phyloP scores from a whole-genome alignment of 2,797 vertebrate genomes.

The Danio choprae region DNA sequence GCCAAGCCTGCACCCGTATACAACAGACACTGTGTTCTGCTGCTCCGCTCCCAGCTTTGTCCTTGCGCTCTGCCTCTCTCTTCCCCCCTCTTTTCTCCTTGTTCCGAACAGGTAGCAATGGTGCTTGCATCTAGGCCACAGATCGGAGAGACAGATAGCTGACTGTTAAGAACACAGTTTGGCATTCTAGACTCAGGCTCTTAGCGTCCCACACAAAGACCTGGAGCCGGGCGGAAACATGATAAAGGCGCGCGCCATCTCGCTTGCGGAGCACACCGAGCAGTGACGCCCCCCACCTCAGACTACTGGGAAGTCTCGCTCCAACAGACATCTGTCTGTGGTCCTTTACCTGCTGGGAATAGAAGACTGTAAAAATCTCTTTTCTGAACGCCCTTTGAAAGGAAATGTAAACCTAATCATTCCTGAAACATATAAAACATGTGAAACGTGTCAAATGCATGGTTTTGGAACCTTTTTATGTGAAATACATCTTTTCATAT shows the following conservation, averaged over 20 bases:
- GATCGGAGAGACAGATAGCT: constrained; percentile 76
- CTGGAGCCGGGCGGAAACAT: constrained; percentile 59
- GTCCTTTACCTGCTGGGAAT: constrained; percentile 53
- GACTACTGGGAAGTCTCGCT: constrained; percentile 48
- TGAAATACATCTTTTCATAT: no score
- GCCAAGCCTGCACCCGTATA: constrained; percentile 78
- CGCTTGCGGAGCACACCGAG: constrained; percentile 33
- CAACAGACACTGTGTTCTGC: constrained; percentile 84
- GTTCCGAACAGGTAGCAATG: constrained; percentile 72
- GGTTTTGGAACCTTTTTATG: no score
- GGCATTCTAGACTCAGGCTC: constrained; percentile 60
- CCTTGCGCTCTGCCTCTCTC: constrained; percentile 62
- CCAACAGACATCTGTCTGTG: constrained; percentile 47
- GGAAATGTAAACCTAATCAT: neutral
- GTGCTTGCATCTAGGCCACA: constrained; percentile 67
- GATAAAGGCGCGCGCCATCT: constrained; percentile 46
- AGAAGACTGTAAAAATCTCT: neutral
- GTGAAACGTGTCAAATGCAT: no score
- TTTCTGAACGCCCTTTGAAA: neutral
- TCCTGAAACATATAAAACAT: no score
- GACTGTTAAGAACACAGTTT: constrained; percentile 68
- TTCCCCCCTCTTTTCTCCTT: constrained; percentile 61
- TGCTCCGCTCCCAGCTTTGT: constrained; percentile 77
- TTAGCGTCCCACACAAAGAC: constrained; percentile 60
- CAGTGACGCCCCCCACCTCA: constrained; percentile 23